Percentiles rank a stretch among this genome's conserved stretches.
Evolutionary conservation across 2,888 invertebrate species (phyloP).

Genomic region (Amphipoea oculea): DNA sequence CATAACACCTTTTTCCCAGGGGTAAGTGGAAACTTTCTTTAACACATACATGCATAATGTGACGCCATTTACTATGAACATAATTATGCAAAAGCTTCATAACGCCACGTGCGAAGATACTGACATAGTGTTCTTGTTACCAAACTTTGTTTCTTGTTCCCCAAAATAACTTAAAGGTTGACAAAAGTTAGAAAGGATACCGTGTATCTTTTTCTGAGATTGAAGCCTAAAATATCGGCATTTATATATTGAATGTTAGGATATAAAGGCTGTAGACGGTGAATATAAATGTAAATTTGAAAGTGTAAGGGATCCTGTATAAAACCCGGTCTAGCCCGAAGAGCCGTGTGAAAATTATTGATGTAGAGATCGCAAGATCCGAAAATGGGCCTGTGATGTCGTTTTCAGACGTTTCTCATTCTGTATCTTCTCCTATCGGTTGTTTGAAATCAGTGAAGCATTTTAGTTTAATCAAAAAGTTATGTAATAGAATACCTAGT

Average conservation of each 20-base stretch:
- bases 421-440: slow-evolving; percentile 13
- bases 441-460: slow-evolving; percentile 3
- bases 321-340: slow-evolving; percentile 25
- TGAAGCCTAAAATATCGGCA: slow-evolving; percentile 40
- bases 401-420: slow-evolving; percentile 47
- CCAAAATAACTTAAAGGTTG: slow-evolving; percentile 4
- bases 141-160: slow-evolving; percentile 5
- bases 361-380: slow-evolving; percentile 46
- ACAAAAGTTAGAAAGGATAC: slow-evolving; percentile 8
- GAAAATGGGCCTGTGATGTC: slow-evolving; percentile 39
- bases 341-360: slow-evolving; percentile 56
- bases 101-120: background rate
- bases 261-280: slow-evolving; percentile 44
- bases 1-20: slow-evolving; percentile 26
- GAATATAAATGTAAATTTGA: slow-evolving; percentile 63
- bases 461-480: background rate
- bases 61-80: background rate
- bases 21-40: slow-evolving; percentile 22
- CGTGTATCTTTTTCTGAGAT: slow-evolving; percentile 10
- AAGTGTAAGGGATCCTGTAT: slow-evolving; percentile 42
- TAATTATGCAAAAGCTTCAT: slow-evolving; percentile 17
- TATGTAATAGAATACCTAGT: background rate
- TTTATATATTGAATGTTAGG: slow-evolving; percentile 56
- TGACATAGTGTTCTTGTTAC: background rate
- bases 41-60: slow-evolving; percentile 9